phyloP scores from a whole-genome alignment of 2,888 invertebrate species.

The Dryomyza anilis region DNA sequence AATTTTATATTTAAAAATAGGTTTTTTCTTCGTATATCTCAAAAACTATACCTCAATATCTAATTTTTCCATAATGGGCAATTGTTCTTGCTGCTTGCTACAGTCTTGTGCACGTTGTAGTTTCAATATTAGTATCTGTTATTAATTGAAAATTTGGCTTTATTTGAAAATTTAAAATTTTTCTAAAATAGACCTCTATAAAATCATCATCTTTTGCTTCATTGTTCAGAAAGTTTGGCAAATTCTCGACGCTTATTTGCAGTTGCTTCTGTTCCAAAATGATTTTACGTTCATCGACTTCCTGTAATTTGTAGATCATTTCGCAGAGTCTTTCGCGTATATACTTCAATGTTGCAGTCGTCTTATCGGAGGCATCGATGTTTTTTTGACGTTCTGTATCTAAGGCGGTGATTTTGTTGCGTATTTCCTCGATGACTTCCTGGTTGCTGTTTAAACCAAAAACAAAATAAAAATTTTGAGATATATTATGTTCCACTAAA shows the following conservation, averaged over 20 bases:
- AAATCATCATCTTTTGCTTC: conserved; percentile 54
- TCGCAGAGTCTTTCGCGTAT: conserved; percentile 58
- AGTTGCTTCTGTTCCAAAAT: conserved; percentile 46
- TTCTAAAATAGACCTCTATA: conserved; percentile 51
- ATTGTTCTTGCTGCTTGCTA: conserved; percentile 44
- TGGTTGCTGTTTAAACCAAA: conserved; percentile 66
- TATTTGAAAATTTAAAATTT: too few relatives aligned
- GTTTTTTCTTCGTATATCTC: too few relatives aligned
- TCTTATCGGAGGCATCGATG: conserved; percentile 54
- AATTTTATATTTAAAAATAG: neutral
- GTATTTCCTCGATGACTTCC: conserved; percentile 71
- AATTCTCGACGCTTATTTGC: conserved; percentile 45
- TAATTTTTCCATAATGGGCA: conserved; percentile 43
- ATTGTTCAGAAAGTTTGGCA: conserved; percentile 52
- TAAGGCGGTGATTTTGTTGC: conserved; percentile 66
- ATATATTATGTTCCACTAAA: too few relatives aligned
- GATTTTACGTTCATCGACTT: conserved; percentile 57
- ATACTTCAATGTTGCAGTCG: conserved; percentile 52
- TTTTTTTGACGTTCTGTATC: conserved; percentile 59
- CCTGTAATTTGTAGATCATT: conserved; percentile 60
- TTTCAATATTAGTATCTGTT: conserved; percentile 57
- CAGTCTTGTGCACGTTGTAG: conserved; percentile 51
- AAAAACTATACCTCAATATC: conserved; percentile 45
- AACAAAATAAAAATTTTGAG: too few relatives aligned
- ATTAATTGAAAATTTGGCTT: too few relatives aligned